Evolutionary conservation across 2,113 vertebrate species (phyloP).

Genomic region (Centrocercus urophasianus): DNA sequence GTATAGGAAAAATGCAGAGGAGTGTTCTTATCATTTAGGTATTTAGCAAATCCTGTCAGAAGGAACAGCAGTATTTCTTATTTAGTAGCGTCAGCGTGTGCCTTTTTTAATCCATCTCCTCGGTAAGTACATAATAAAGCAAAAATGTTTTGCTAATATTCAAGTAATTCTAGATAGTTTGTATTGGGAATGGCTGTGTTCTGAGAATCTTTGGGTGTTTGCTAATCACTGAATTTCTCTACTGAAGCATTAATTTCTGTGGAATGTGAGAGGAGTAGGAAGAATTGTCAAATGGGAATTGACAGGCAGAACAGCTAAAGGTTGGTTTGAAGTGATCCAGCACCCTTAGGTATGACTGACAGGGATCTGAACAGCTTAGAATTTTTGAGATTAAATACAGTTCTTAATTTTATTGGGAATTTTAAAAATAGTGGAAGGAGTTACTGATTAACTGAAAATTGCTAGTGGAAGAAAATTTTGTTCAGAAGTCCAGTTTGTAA

Average conservation of each 20-base stretch:
- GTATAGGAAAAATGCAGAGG: not conserved
- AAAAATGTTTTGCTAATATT: not conserved
- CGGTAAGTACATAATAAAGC: not conserved
- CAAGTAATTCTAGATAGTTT: not conserved
- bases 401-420: not conserved
- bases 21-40: conserved; percentile 11
- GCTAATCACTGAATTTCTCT: not conserved
- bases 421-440: not conserved
- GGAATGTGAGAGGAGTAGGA: not conserved
- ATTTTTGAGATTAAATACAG: not conserved
- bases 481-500: not conserved
- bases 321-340: not conserved
- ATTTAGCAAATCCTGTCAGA: conserved; percentile 45
- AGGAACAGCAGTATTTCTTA: not conserved
- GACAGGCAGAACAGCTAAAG: not conserved
- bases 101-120: conserved; percentile 15
- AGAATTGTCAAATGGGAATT: not conserved
- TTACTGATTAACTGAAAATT: not conserved
- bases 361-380: not conserved
- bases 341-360: not conserved
- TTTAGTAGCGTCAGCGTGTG: not conserved
- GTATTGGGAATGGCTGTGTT: not conserved
- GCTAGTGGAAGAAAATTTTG: not conserved
- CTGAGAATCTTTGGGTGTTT: not conserved
- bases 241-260: not conserved